Evolutionary conservation across 2,888 invertebrate species (phyloP), one percentile per base, ranked within the genome.

Genomic region (Caenorhabditis becei): DNA sequence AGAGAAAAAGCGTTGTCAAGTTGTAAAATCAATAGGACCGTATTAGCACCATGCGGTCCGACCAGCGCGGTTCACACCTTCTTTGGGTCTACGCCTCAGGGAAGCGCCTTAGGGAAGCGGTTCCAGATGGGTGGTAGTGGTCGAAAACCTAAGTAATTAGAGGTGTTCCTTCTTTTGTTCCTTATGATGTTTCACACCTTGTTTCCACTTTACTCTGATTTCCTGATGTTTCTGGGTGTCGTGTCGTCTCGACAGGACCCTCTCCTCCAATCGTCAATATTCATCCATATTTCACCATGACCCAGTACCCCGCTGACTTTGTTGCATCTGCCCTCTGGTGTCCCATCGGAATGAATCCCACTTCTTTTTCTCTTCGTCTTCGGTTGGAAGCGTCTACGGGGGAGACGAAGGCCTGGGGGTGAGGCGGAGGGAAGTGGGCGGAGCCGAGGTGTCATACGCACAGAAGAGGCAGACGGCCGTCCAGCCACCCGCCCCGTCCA

Each of bases 261-360:
- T 28, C 51, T n/a, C 28, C n/a, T 18, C 35, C 44, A 20, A 16
- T 37, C 32, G 18, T 51, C 24, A 23, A n/a, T 18, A 32, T 23
- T 51, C 35, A 5, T 41, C 58, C 58, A 66, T 65, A 65, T 74
- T 58, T 54, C 72, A 63, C 61, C 72, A 63, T 74, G 75, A 75
- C 75, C 75, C 53, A 75, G 66, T 75, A 75, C 66, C 75, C 75
- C 75, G 75, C 66, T 66, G 75, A 66, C 75, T 75, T n/a, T n/a
- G n/a, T n/a, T 71, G 54, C 23, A 51, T 61, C 53, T 58, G 44
- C 54, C 49, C 28, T 41, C 41, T 2, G 11, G 7, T 11, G 35
- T 51, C 67, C 49, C 47, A 20, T n/a, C 44, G 41, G 16, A 53
- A 59, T 23, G 44, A 14, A 26, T 47, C 47, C 62, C 51, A 41